A percentile compares a stretch with the other conserved stretches of the same genome.
Conservation (phyloP, 2,888 invertebrate species). For the Archips xylosteana region DNA sequence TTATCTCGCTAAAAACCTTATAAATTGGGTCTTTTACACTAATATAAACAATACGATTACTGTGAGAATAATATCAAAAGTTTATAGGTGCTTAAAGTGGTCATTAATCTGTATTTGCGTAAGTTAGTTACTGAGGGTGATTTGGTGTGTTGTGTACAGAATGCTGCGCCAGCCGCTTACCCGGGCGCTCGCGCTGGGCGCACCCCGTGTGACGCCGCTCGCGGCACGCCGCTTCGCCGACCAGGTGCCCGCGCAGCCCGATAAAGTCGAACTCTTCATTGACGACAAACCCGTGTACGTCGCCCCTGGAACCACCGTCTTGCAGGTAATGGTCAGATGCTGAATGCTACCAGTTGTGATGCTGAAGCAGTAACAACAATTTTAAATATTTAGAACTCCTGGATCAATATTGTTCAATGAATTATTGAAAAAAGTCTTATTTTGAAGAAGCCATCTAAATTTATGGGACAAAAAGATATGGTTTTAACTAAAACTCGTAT, state of each 20-base stretch:
- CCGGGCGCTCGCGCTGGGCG: slow-evolving; percentile 86
- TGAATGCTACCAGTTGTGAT: background rate
- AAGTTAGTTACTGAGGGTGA: slow-evolving; percentile 34
- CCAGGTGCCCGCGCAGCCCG: slow-evolving; percentile 84
- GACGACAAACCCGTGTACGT: slow-evolving; percentile 98
- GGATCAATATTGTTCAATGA: background rate
- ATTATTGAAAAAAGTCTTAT: no score
- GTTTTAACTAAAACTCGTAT: no score
- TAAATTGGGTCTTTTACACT: slow-evolving; percentile 46
- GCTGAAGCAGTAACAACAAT: background rate
- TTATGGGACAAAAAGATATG: no score
- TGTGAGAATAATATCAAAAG: slow-evolving; percentile 34
- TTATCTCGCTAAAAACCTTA: slow-evolving; percentile 32
- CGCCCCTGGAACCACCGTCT: slow-evolving; percentile 97
- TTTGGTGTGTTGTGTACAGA: slow-evolving; percentile 68
- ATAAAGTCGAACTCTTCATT: slow-evolving; percentile 97
- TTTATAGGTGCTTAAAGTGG: slow-evolving; percentile 13
- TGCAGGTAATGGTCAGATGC: slow-evolving; percentile 88
- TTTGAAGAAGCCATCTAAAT: no score
- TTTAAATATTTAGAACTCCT: background rate
- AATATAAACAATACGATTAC: slow-evolving; percentile 8
- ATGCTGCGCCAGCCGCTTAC: slow-evolving; percentile 92
- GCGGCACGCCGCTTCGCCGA: slow-evolving; percentile 79
- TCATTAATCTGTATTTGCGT: slow-evolving; percentile 48
- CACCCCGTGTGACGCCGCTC: slow-evolving; percentile 72